Base-by-base conservation (phyloP, 2,113 vertebrate species). In the Carassius gibelio region DNA sequence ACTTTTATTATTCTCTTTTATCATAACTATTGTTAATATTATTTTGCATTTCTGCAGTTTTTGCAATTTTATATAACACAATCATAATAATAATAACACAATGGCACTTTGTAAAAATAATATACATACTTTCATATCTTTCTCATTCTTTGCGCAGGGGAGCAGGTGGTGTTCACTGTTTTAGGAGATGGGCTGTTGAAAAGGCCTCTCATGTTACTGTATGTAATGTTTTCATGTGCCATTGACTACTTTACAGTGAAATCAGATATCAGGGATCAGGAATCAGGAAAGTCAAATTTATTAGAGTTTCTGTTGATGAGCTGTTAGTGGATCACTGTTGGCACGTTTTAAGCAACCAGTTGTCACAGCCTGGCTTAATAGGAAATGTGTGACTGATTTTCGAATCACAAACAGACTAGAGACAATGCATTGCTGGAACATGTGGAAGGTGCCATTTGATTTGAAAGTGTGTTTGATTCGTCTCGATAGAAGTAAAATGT, bases 201-300 rank as follows among this genome's bases (percentile, higher is more conserved):
- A 26, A 85, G 36, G 61, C 30, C 21, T 87, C 82, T 87, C 75
- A 21, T 61, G 26, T 87, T 86, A 84, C 85, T 66, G 71, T 85
- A 59, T 85, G 74, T 82, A 59, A 80, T 42, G 71, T 85, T 17
- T 74, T 82, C 50, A 19, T 50, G 72, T 84, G 82, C 14, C 14
- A 23, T 45, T 64, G 50, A 82, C 45, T 85, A 30, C 52, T 84
- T 81, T 78, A 42, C 42, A 42, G 76, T 62, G 83, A 42, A 85
- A 88, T 50, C 79, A 59, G 82, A 88, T 87, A 87, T 76, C 74
- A 75, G 52, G 64, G 85, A 82, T 61, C 57, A 36, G 13, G 68
- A 83, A 80, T 50, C 52, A 78, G 21, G 21, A 38, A 36, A 78
- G 57, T 80, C 36, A 5, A 45, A 64, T 80, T 80, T 80, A 64